A percentile compares a stretch with the other conserved stretches of the same genome.
Conservation (phyloP, 2,113 vertebrate species). For the Azemiops feae region DNA sequence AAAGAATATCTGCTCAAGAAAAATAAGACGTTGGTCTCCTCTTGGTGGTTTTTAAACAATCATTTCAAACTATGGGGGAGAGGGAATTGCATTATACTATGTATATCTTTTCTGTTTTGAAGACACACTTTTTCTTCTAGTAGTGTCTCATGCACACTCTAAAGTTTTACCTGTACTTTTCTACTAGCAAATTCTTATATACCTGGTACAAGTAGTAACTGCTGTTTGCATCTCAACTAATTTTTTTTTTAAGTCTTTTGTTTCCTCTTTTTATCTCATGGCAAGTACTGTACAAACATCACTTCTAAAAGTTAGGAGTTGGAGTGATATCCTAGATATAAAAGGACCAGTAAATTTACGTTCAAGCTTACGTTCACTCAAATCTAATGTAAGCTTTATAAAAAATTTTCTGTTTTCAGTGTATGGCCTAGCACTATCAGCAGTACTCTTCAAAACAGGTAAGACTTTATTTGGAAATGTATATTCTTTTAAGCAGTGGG, state of each 20-base stretch:
- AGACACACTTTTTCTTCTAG: neutral
- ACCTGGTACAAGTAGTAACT: neutral
- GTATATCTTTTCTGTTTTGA: neutral
- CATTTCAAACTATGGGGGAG: neutral
- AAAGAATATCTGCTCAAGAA: neutral
- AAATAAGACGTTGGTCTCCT: neutral
- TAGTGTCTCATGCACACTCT: neutral
- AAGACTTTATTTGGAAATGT: neutral
- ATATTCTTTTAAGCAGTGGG: fast-evolving
- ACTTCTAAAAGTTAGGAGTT: conserved; percentile 29
- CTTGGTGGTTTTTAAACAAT: neutral
- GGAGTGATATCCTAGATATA: neutral
- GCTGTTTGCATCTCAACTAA: neutral
- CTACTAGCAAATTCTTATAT: neutral
- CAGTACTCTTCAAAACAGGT: conserved; percentile 20
- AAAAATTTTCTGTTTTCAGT: neutral
- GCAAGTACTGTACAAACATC: conserved; percentile 26
- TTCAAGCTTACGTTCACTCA: neutral
- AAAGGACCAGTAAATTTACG: neutral
- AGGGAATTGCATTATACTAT: neutral
- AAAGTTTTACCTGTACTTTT: neutral
- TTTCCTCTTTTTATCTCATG: conserved; percentile 47
- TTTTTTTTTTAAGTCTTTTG: neutral
- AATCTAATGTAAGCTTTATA: neutral
- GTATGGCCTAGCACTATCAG: fast-evolving